Conservation (phyloP, 2,113 vertebrate genomes). For the Aplodontia rufa region DNA sequence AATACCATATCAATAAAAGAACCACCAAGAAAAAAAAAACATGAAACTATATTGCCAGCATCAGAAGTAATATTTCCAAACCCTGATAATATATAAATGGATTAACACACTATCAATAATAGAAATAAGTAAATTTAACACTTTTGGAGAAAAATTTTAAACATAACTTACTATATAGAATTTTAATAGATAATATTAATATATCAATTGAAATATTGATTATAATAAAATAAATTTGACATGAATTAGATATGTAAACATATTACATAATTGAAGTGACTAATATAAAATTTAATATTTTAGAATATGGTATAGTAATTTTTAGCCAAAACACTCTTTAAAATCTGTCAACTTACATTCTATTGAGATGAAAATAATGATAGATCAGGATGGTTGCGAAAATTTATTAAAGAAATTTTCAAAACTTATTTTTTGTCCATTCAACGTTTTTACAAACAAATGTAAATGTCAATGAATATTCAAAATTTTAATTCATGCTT, state of each 20-base stretch:
- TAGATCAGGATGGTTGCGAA: background rate
- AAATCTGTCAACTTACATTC: background rate
- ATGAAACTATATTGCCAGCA: background rate
- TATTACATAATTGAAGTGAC: slow-evolving; percentile 22
- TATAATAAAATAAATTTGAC: background rate
- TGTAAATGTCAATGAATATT: slow-evolving; percentile 11
- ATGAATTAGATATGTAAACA: slow-evolving; percentile 10
- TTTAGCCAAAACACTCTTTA: background rate
- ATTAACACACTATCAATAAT: background rate
- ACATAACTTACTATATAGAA: background rate
- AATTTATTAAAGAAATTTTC: background rate
- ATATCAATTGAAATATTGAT: slow-evolving; percentile 7
- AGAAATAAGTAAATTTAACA: background rate
- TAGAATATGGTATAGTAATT: background rate
- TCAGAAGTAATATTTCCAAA: background rate
- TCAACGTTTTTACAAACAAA: background rate
- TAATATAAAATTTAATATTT: background rate
- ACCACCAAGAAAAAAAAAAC: too few relatives aligned
- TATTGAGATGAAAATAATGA: background rate
- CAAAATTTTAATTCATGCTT: background rate
- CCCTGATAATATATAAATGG: background rate
- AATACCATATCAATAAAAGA: too few relatives aligned
- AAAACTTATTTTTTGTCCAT: background rate
- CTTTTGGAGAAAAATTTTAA: background rate
- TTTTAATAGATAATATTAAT: slow-evolving; percentile 18